These are phyloP conservation scores for Gobio gobio DNA, from an alignment of 2,113 vertebrate species.

Conservation along the genomic window DNA sequence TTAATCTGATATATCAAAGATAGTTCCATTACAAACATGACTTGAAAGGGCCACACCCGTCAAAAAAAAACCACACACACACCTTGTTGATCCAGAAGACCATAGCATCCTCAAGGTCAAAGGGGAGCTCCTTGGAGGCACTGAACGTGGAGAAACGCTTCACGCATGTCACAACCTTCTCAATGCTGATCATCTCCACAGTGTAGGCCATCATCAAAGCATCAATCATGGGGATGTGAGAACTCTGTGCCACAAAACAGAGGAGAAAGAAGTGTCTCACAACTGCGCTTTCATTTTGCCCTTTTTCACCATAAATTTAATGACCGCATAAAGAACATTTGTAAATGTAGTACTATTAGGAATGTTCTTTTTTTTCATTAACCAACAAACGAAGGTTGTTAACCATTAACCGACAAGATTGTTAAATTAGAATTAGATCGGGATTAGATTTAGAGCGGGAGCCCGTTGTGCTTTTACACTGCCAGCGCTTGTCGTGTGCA, in stretches of 20 bases:
- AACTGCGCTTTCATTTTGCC: neutral
- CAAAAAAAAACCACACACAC: neutral
- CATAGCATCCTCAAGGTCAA: constrained; percentile 98
- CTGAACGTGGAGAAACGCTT: constrained; percentile 98
- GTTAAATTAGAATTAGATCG: no score
- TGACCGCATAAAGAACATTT: neutral
- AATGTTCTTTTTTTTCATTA: no score
- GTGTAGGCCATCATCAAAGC: constrained; percentile 98
- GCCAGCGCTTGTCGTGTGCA: no score
- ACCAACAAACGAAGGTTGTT: no score
- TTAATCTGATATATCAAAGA: neutral
- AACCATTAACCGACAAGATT: no score
- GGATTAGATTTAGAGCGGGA: no score
- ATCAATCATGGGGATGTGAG: constrained; percentile 97
- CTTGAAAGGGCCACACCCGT: neutral
- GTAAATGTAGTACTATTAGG: neutral
- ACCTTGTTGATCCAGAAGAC: constrained; percentile 99
- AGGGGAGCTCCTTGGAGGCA: constrained; percentile 97
- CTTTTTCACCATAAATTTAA: neutral
- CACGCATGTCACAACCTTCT: constrained; percentile 95
- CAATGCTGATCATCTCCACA: constrained; percentile 99
- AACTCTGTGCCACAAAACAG: constrained; percentile 76
- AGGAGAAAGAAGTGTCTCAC: neutral
- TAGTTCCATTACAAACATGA: neutral
- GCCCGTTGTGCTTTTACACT: no score